phyloP scores from a whole-genome alignment of 1,140 invertebrate species.

The Atta texana region DNA sequence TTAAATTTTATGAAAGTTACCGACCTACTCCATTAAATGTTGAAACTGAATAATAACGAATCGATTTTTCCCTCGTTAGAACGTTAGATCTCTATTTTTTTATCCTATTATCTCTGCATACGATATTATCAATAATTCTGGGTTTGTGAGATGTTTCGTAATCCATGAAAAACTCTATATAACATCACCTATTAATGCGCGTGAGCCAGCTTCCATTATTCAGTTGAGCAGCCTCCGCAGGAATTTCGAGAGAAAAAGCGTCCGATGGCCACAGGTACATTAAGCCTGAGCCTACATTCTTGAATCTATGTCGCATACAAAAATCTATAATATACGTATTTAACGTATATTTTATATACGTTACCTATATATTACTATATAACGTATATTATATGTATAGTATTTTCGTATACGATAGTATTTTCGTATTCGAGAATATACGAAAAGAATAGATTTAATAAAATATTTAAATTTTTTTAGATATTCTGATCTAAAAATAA shows the following conservation, averaged over 20 bases:
- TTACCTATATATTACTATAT: no score
- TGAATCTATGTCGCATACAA: no score
- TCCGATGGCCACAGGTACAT: background rate
- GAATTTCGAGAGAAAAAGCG: constrained; percentile 23
- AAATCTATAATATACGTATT: no score
- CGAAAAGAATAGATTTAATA: no score
- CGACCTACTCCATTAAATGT: background rate
- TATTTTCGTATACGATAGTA: no score
- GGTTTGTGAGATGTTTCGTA: constrained; percentile 25
- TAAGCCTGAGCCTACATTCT: background rate
- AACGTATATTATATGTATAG: no score
- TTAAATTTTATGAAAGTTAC: background rate
- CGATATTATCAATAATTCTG: background rate
- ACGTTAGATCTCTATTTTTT: background rate
- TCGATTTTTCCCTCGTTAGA: background rate
- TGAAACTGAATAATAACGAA: background rate
- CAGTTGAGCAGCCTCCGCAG: background rate
- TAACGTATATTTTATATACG: no score
- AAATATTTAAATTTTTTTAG: no score
- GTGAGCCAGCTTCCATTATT: constrained; percentile 4
- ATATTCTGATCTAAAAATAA: no score
- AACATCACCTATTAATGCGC: background rate
- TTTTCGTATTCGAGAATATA: no score
- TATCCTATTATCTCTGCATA: background rate
- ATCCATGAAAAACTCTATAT: background rate